These are phyloP conservation scores for Nymphicus hollandicus DNA, from an alignment of 2,113 vertebrate species.

Conservation along the genomic window DNA sequence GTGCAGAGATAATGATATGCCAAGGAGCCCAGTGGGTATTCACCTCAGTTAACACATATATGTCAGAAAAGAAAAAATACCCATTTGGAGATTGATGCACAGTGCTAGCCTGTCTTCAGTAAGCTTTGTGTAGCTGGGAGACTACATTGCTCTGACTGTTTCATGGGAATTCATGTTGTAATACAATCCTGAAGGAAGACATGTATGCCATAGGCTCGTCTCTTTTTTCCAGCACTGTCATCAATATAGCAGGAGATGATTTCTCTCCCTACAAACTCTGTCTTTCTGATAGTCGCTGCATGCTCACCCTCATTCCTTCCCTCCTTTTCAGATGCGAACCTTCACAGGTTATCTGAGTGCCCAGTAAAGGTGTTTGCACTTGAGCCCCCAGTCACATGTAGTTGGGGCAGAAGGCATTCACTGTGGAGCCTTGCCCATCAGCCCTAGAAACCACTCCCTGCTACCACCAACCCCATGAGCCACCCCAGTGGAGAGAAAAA, in stretches of 20 bases:
- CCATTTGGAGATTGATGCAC: background rate
- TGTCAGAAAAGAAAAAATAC: background rate
- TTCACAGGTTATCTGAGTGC: background rate
- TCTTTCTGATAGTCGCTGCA: background rate
- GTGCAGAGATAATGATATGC: background rate
- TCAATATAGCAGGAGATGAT: background rate
- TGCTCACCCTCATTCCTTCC: background rate
- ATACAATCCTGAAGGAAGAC: background rate
- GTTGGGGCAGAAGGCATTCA: background rate
- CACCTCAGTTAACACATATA: background rate
- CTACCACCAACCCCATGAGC: fast-evolving
- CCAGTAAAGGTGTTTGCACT: background rate
- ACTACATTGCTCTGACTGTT: background rate
- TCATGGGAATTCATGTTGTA: background rate
- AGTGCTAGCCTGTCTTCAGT: background rate
- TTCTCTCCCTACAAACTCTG: background rate
- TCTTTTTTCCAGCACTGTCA: background rate
- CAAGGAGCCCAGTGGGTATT: background rate
- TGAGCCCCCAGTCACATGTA: background rate
- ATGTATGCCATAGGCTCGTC: background rate
- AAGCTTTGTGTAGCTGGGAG: background rate
- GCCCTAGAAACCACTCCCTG: background rate
- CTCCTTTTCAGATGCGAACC: background rate
- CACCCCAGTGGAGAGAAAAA: fast-evolving
- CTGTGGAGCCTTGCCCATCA: background rate